Base-by-base conservation (phyloP, 2,113 vertebrate species). In the Notarius lentiginosus region DNA sequence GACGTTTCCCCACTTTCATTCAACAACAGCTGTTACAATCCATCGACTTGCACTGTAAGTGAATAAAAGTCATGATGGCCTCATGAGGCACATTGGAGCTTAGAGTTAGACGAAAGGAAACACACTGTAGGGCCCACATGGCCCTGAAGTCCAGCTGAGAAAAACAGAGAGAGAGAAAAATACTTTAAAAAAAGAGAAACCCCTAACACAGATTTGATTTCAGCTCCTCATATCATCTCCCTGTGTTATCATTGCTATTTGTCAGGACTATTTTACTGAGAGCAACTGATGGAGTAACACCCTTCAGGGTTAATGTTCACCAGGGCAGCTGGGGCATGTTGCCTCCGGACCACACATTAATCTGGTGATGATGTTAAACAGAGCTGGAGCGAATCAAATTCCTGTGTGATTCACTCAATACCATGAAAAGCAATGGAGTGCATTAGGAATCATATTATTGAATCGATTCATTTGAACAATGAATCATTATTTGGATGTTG, bases 281-380 rank as follows among this genome's bases (percentile, higher is more conserved):
- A 61, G 56, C 47, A 81, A 81, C 1, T 81, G 79, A 61, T 30
- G 5, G 56, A 81, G 20, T 47, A 81, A 81, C 79, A 61, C 30
- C 30, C 79, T 61, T 2, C 65, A 84, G 58, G 86, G 86, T 79
- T 89, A 88, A 81, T 2, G 79, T 91, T 89, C 84, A 89, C 73
- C 88, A 85, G 89, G 87, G 84, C 84, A 86, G 88, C 82, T 70
- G 85, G 89, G 89, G 60, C 77, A 76, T 34, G 61, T 79, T 83
- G 72, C 88, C 90, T 84, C 82, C 87, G 90, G 93, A 93, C 92
- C 85, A 90, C 87, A 68, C 92, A 93, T 93, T 93, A 92, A 93
- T 91, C 87, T 87, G 91, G 91, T 83, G 88, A 90, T 94, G 94
- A 94, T 91, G 94, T 94, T 94, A 93, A 90, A 89, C 84, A 92